A percentile compares a stretch with the other conserved stretches of the same genome.
Evolutionary conservation across 2,888 invertebrate species (phyloP).

Genomic region (Leptopilina syphax): DNA sequence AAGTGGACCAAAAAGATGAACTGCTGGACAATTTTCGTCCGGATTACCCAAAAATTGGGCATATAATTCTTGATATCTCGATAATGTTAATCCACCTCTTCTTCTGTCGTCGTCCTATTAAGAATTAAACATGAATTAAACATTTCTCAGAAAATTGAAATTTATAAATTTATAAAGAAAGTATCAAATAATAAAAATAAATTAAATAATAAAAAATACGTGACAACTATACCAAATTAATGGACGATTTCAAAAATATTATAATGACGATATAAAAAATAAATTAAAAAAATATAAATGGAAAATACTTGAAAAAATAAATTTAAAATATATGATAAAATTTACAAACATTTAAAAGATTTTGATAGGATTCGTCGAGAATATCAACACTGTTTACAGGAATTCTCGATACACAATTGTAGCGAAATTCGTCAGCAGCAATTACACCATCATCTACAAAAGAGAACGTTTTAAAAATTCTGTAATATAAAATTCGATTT

Average conservation of each 20-base stretch:
- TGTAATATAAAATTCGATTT: too few relatives aligned
- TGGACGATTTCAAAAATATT: too few relatives aligned
- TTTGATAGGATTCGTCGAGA: conserved; percentile 87
- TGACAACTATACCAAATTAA: conserved; percentile 4
- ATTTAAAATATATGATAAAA: background rate
- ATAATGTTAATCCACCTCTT: conserved; percentile 86
- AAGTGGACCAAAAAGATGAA: conserved; percentile 88
- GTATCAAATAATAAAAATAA: too few relatives aligned
- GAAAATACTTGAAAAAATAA: background rate
- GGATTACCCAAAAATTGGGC: conserved; percentile 89
- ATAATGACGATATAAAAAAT: too few relatives aligned
- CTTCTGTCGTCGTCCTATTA: conserved; percentile 89
- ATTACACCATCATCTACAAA: conserved; percentile 84
- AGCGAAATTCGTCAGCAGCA: conserved; percentile 88
- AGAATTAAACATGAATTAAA: conserved; percentile 51
- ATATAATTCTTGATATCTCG: conserved; percentile 90
- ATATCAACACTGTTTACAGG: conserved; percentile 86
- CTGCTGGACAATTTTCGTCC: conserved; percentile 84
- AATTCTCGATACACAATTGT: conserved; percentile 89
- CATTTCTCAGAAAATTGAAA: background rate
- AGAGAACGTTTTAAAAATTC: background rate
- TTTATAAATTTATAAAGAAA: too few relatives aligned
- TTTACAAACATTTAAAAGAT: conserved; percentile 82
- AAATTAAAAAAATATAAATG: too few relatives aligned
- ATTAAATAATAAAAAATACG: background rate